Evolutionary conservation across 2,113 vertebrate genomes (phyloP).

Genomic region (Carassius carassius): DNA sequence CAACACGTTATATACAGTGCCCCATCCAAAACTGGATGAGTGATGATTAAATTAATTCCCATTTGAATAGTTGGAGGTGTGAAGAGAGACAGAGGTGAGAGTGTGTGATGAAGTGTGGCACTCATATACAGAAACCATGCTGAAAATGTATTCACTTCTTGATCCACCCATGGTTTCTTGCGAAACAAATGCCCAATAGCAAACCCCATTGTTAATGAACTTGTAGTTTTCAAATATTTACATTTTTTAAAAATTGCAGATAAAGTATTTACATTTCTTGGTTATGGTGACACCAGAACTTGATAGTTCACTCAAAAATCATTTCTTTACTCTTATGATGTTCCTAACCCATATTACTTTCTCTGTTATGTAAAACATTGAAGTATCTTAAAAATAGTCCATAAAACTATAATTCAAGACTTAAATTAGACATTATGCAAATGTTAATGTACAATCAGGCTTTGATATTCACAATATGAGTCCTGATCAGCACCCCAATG

Average conservation of each 20-base stretch:
- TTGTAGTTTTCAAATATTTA: not conserved
- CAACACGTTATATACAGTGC: constrained; percentile 27
- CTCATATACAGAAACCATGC: constrained; percentile 25
- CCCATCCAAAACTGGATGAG: not conserved
- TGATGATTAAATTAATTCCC: constrained; percentile 40
- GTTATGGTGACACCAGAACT: not conserved
- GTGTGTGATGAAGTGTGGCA: constrained; percentile 28
- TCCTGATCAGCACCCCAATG: not conserved
- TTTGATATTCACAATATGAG: not conserved
- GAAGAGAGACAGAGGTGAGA: not conserved
- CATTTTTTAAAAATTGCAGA: not conserved
- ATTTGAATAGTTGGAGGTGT: not conserved
- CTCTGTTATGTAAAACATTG: not conserved
- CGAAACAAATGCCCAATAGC: not conserved
- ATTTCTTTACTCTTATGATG: not conserved
- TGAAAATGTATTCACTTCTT: constrained; percentile 33
- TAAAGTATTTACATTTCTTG: not conserved
- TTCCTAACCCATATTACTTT: not conserved
- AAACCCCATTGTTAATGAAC: constrained; percentile 32
- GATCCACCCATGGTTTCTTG: constrained; percentile 23
- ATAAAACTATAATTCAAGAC: too few relatives aligned
- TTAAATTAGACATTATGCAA: too few relatives aligned
- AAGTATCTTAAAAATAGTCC: not conserved
- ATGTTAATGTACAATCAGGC: not conserved
- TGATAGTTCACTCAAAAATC: too few relatives aligned